Evolutionary conservation across 2,888 invertebrate species (phyloP).

Genomic region (Drosophila melanosoma): DNA sequence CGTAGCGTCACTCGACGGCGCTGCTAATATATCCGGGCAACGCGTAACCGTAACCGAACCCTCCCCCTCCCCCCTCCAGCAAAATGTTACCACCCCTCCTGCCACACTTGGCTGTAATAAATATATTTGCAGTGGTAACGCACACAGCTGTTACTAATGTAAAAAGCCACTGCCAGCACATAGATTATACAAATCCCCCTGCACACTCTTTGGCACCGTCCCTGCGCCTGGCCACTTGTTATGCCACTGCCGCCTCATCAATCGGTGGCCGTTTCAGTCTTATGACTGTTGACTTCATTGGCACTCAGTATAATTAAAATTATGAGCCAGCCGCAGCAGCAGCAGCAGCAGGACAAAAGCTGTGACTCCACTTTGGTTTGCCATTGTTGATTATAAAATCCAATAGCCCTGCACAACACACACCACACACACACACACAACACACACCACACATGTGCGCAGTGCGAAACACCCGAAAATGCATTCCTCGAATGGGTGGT

Average conservation of each 20-base stretch:
- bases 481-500: conserved; percentile 25
- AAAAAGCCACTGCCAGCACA: conserved; percentile 57
- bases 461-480: conserved; percentile 13
- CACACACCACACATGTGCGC: conserved; percentile 45
- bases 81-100: neutral
- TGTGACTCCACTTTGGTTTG: conserved; percentile 59
- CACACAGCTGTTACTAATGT: conserved; percentile 76
- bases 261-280: conserved; percentile 69
- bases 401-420: conserved; percentile 43
- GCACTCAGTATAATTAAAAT: conserved; percentile 82
- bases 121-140: conserved; percentile 77
- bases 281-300: conserved; percentile 79
- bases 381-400: conserved; percentile 77
- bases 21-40: conserved; percentile 75
- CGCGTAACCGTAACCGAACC: conserved; percentile 61
- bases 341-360: conserved; percentile 53
- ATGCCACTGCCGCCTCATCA: conserved; percentile 55
- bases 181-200: conserved; percentile 51
- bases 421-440: conserved; percentile 45
- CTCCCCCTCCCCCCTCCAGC: too few relatives aligned
- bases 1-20: conserved; percentile 54
- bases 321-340: conserved; percentile 65
- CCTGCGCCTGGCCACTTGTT: neutral
- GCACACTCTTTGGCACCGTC: neutral
- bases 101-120: conserved; percentile 54